Evolutionary conservation across 1,140 invertebrate species (phyloP), one percentile per base, ranked within the genome.

Genomic region (Trigoniulus corallinus): DNA sequence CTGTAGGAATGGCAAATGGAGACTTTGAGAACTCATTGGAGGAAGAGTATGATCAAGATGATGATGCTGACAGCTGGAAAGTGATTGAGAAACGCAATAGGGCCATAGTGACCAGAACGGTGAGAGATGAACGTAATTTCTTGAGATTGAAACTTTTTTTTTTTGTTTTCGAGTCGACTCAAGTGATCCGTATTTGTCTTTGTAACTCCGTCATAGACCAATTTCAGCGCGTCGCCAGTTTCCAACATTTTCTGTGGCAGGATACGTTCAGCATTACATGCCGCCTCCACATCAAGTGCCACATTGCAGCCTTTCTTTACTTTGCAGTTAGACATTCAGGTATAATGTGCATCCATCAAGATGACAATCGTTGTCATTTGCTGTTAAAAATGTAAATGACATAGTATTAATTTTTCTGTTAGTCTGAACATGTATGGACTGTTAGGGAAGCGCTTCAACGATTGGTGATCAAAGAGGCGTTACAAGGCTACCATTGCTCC

Each of bases 291-390:
- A 7, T 34, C 29, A 34, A 34, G 43, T 1, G 71, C 71, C 13
- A 74, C 71, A 40, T 79, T 93, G 51, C 84, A 94, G 65, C 89
- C 91, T 2, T 96, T 95, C 67, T 92, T 92, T 63, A 91, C 88
- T 2, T 69, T 95, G 13, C 88, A 88, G 63, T 72, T 96, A 29
- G 91, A 95, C 60, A 92, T 95, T 59, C 88, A 94, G 74, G 88
- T 91, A 67, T 64, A 20, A 34, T 2, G 18, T 24, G n/a, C n/a
- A n/a, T n/a, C n/a, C n/a, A n/a, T n/a, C n/a, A n/a, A n/a, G n/a
- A n/a, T n/a, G n/a, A n/a, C n/a, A n/a, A 20, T 2, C 2, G 21
- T 1, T 37, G 34, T 51, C 42, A 46, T n/a, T 13, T 43, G 42
- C 39, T 43, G 49, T 39, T 41, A 53, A 37, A 27, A 24, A 29